Evolutionary conservation across 2,797 vertebrate species (phyloP), one percentile per base, ranked within the genome.

Genomic region (Australoheros facetus): DNA sequence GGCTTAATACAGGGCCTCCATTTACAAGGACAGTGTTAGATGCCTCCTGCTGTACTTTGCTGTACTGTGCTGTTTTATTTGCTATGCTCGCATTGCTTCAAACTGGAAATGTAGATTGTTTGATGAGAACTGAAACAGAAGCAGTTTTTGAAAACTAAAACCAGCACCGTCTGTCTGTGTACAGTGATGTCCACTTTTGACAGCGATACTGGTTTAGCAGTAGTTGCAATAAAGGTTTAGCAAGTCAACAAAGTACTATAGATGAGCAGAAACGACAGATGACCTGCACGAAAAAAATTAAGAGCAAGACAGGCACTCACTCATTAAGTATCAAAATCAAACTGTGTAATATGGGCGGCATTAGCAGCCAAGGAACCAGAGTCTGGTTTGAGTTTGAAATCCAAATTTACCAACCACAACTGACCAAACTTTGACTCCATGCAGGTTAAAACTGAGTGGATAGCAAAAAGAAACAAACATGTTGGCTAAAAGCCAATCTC

Each of bases 381-480:
- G 17, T 26, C 14, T 45, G 23, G 45, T 19, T 59, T 64, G 37
- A 42, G 37, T 64, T 48, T 19, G 62, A 3, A 45, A 48, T 66
- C 16, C 23, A 10, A 48, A 66, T 66, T 66, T 45, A 66, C 39
- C 23, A 66, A 48, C 37, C 34, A 5, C 21, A 26, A 13, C 5
- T 45, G 14, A 26, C 2, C 42, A 37, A 26, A n/a, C 14, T 64
- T 66, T 64, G 60, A 64, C 37, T 42, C 12, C 21, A 1, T 16
- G 42, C 0, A 3, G 7, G 60, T 64, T 45, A 64, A 45, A 64
- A 17, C 21, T 0, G 14, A 42, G 5, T 9, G 59, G 59, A 62
- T 26, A 45, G 42, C 1, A 0, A 0, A 10, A 45, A 32, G 32
- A 10, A 42, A 5, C 1, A 1, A 42, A 62, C 21, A 45, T 1